A percentile compares a stretch with the other conserved stretches of the same genome.
Conservation (phyloP, 2,113 vertebrate genomes). For the Bungarus multicinctus region DNA sequence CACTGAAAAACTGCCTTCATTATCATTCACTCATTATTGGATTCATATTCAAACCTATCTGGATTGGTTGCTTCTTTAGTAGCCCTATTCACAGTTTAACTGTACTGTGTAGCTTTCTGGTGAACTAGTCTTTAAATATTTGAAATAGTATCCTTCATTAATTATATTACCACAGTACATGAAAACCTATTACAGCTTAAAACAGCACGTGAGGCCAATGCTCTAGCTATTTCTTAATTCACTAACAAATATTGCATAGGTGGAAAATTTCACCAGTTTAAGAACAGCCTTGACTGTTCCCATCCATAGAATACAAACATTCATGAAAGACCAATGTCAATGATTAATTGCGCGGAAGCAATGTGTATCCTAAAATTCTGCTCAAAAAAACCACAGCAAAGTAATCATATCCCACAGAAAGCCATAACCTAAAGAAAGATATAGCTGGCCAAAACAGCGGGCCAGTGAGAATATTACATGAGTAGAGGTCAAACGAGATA, state of each 20-base stretch:
- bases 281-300: slow-evolving; percentile 1
- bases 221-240: neutral
- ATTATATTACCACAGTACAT: neutral
- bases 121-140: neutral
- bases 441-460: neutral
- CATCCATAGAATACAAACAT: slow-evolving; percentile 1
- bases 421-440: neutral
- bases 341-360: neutral
- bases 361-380: neutral
- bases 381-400: neutral
- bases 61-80: neutral
- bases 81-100: neutral
- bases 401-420: neutral
- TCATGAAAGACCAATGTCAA: neutral
- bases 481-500: neutral
- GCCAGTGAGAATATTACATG: neutral
- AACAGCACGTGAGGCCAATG: neutral
- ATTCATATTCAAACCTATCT: neutral
- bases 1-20: neutral
- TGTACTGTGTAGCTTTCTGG: neutral
- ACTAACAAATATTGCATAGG: neutral
- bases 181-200: neutral
- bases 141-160: neutral
- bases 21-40: neutral
- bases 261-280: neutral